Evolutionary conservation across 2,888 invertebrate species (phyloP), one percentile per base, ranked within the genome.

Genomic region (Ptychoptera albimana): DNA sequence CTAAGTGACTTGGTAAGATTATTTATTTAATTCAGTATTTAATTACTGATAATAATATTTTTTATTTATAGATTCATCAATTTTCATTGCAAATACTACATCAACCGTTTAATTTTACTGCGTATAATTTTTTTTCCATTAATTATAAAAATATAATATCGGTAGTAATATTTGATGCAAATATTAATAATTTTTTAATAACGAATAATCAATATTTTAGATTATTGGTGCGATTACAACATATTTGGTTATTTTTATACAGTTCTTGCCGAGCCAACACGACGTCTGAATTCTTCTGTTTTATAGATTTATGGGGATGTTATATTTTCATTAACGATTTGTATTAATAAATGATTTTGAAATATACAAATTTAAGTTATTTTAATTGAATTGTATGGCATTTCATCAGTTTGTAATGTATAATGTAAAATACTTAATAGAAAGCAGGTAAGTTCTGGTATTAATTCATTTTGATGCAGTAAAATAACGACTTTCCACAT

Each of bases 241-340:
- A 1, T 50, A 51, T 37, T 50, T 51, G 50, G 51, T 51, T 1
- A 50, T 51, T 12, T 50, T 50, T 36, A 51, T 51, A 29, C 51
- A 51, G 35, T 51, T 51, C 37, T 50, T 49, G 46, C 50, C 50
- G 7, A n/a, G n/a, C n/a, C n/a, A n/a, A n/a, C n/a, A n/a, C n/a
- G n/a, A n/a, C n/a, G n/a, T n/a, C n/a, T n/a, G n/a, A n/a, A n/a
- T n/a, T n/a, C n/a, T n/a, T n/a, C n/a, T n/a, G n/a, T n/a, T n/a
- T n/a, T n/a, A n/a, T n/a, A n/a, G n/a, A n/a, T n/a, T n/a, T n/a
- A n/a, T n/a, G n/a, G n/a, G n/a, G n/a, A n/a, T n/a, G n/a, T n/a
- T n/a, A n/a, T n/a, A n/a, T n/a, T n/a, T n/a, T n/a, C n/a, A n/a
- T n/a, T n/a, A n/a, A n/a, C n/a, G n/a, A n/a, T n/a, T n/a, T n/a